phyloP scores from a whole-genome alignment of 2,113 vertebrate species.

The Hyla sarda region DNA sequence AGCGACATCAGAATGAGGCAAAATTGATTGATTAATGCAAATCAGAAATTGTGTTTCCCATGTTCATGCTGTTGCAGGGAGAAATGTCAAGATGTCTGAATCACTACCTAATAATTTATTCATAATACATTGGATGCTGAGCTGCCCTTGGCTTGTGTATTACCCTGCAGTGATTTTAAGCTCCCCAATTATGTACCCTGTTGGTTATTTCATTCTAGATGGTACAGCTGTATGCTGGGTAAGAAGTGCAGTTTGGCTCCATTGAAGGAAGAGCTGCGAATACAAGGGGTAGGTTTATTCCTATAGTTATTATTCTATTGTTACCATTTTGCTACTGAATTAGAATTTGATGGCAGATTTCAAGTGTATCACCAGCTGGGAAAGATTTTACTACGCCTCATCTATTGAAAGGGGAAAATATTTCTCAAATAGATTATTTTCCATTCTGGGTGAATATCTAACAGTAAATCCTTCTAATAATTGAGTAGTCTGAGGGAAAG shows the following conservation, averaged over 20 bases:
- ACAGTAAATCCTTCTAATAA: too few relatives aligned
- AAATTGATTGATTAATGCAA: constrained; percentile 37
- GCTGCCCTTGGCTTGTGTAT: constrained; percentile 20
- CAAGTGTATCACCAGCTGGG: background rate
- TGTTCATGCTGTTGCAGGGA: constrained; percentile 5
- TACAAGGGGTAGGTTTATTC: constrained; percentile 86
- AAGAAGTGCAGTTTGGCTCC: constrained; percentile 97
- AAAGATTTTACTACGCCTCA: background rate
- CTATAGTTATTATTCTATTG: background rate
- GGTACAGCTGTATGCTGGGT: constrained; percentile 99
- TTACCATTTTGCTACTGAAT: background rate
- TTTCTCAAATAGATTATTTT: background rate
- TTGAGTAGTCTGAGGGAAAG: too few relatives aligned
- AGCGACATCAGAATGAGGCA: background rate
- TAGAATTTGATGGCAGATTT: background rate
- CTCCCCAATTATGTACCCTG: constrained; percentile 41
- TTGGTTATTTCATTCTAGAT: constrained; percentile 74
- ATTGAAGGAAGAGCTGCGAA: constrained; percentile 93
- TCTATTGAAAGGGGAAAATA: background rate
- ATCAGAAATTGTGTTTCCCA: constrained; percentile 24
- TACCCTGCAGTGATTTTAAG: constrained; percentile 13
- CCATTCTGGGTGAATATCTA: too few relatives aligned
- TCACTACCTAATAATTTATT: constrained; percentile 26
- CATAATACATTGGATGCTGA: constrained; percentile 20
- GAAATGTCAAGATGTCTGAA: constrained; percentile 48